These are phyloP conservation scores for Naja naja DNA, from an alignment of 2,113 vertebrate genomes.

Conservation along the genomic window DNA sequence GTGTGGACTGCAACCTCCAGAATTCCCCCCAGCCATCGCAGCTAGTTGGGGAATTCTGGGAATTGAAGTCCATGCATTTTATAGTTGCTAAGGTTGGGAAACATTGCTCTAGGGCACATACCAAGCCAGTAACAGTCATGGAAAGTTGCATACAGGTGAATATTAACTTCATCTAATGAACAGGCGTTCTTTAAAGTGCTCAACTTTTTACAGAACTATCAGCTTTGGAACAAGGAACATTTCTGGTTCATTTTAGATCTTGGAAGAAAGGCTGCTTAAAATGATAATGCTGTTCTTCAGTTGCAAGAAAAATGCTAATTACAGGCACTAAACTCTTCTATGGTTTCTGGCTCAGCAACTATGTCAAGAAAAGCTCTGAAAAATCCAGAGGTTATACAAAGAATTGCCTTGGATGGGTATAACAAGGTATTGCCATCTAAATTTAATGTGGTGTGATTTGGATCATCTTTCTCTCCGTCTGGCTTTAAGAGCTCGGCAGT, in stretches of 20 bases:
- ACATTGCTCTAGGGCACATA: neutral
- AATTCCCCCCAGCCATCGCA: neutral
- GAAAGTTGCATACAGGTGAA: neutral
- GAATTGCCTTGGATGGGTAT: neutral
- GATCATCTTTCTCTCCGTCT: neutral
- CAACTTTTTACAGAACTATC: neutral
- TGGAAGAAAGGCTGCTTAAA: neutral
- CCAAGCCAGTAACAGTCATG: neutral
- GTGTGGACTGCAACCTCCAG: neutral
- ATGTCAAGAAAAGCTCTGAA: neutral
- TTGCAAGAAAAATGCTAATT: neutral
- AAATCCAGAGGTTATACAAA: slow-evolving; percentile 9
- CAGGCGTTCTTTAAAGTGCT: neutral
- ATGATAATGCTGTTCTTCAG: neutral
- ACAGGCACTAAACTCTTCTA: neutral
- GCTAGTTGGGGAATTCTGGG: neutral
- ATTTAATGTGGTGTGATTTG: neutral
- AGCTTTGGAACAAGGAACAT: neutral
- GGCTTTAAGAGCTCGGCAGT: neutral
- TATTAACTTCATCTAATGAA: neutral
- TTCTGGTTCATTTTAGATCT: neutral
- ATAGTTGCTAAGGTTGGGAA: neutral
- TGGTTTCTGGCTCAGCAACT: neutral
- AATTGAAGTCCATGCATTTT: neutral
- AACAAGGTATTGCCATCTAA: neutral